Conservation (phyloP, 2,797 vertebrate species). For the Catharus ustulatus region DNA sequence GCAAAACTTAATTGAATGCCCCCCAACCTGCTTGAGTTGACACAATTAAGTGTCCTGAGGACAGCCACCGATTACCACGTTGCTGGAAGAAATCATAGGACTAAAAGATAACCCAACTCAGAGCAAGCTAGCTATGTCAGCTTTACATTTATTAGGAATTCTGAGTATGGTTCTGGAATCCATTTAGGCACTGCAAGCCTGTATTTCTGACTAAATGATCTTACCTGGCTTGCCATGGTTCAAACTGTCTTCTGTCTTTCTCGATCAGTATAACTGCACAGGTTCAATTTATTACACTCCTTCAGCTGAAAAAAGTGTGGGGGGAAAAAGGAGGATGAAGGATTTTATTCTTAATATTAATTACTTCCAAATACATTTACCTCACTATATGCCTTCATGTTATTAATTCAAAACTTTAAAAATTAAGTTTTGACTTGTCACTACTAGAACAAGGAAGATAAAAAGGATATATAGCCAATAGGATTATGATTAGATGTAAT, state of each 20-base stretch:
- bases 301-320: background rate
- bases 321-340: background rate
- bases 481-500: background rate
- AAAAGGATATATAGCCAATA: background rate
- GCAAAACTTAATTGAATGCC: background rate
- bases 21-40: slow-evolving; percentile 32
- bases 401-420: background rate
- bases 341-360: background rate
- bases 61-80: slow-evolving; percentile 11
- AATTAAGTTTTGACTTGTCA: background rate
- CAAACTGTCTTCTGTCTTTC: background rate
- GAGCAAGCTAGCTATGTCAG: slow-evolving; percentile 59
- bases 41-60: slow-evolving; percentile 19
- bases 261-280: background rate
- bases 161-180: slow-evolving; percentile 34
- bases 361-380: background rate
- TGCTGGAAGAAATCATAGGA: background rate
- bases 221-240: slow-evolving; percentile 71
- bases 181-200: slow-evolving; percentile 33
- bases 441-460: background rate
- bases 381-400: fast-evolving
- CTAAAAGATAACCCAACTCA: slow-evolving; percentile 38
- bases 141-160: slow-evolving; percentile 44
- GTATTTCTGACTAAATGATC: slow-evolving; percentile 37
- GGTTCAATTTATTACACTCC: background rate